Base-by-base conservation (phyloP, 2,888 invertebrate genomes). In the Athalia circularis region DNA sequence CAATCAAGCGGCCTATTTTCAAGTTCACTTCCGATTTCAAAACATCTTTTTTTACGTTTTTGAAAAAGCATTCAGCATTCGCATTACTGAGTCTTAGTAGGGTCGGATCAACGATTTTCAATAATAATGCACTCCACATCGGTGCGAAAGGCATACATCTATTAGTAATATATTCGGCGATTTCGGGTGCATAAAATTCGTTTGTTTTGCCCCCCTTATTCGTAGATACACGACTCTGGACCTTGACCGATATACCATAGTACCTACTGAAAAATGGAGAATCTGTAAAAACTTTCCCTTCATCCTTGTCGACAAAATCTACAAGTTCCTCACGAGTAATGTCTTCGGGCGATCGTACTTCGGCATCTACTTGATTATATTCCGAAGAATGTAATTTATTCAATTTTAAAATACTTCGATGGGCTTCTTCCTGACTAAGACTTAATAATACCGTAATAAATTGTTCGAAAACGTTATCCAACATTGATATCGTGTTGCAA, bases 201-300 rank as follows among this genome's bases (percentile, higher is more conserved):
- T 62, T 62, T 9, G 29, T 62, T 6, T 61, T 13, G 13, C 62
- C 62, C 11, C 3, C 8, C 29, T 2, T 43, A 15, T 1, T 43
- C 59, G n/a, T n/a, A 59, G 7, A 59, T 59, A n/a, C 59, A 43
- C 11, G 15, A 43, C 43, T 29, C 43, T 13, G 15, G 3, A 29
- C 11, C 43, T 62, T 43, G 43, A 43, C 15, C 4, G 43, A 11
- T 8, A 8, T 29, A 6, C 43, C 62, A 43, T 62, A 62, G 43
- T 62, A 62, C 9, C 62, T 15, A 15, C 43, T 62, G 13, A 43
- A 62, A 62, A 62, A 62, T 6, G 62, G 62, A 62, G 62, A 62
- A 43, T 62, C 62, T 43, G 62, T 43, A 15, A 62, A 62, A 62
- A 62, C 62, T n/a, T n/a, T n/a, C n/a, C n/a, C n/a, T n/a, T n/a